Conservation (phyloP, 2,113 vertebrate species). For the Silurus glanis region DNA sequence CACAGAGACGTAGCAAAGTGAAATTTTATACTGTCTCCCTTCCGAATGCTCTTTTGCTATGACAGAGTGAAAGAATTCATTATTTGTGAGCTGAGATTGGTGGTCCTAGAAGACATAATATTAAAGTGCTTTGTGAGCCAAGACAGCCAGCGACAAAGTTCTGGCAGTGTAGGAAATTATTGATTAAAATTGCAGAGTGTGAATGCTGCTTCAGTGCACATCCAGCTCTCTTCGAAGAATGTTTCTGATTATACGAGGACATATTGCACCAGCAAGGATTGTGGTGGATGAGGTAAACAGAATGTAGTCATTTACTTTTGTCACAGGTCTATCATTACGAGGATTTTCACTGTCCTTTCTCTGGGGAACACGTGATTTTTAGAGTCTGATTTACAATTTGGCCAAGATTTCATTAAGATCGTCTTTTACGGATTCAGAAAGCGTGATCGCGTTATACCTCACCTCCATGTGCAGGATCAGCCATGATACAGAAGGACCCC, state of each 20-base stretch:
- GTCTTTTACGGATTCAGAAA: neutral
- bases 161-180: neutral
- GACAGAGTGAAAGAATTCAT: neutral
- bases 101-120: neutral
- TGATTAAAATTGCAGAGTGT: neutral
- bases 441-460: neutral
- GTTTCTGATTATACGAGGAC: neutral
- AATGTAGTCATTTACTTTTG: neutral
- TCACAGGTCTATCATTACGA: neutral
- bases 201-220: neutral
- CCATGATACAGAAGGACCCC: no score
- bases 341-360: neutral
- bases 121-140: neutral
- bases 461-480: neutral
- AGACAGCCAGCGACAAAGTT: neutral
- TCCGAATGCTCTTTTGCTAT: neutral
- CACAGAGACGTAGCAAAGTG: neutral
- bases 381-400: neutral
- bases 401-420: neutral
- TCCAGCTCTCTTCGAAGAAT: neutral
- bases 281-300: neutral
- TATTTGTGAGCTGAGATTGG: neutral
- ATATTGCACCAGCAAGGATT: neutral
- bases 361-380: neutral
- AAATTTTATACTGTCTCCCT: neutral